Base-by-base conservation (phyloP, 1,140 invertebrate genomes). In the Arion vulgaris region DNA sequence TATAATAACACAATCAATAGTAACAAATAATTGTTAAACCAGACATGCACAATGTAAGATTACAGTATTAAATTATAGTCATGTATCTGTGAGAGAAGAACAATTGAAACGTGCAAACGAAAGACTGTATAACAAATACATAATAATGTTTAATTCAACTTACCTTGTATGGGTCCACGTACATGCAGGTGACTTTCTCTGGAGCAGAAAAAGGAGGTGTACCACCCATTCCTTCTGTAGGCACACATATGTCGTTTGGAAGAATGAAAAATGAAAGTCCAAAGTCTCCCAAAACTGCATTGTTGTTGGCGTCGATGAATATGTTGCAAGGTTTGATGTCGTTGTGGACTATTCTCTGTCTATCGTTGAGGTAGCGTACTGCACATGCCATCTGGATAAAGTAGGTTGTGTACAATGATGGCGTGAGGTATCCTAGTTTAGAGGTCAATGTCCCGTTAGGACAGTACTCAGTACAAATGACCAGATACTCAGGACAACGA, bases 381-480 rank as follows among this genome's bases (percentile, higher is more conserved):
- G 62, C 62, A 7, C n/a, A 66, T 66, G 62, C 62, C 62, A 66
- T 28, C n/a, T 66, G 62, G 28, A 28, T 2, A 23, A 66, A 66
- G 62, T 66, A 66, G 7, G 2, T 66, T 1, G 0, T 66, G 5
- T 28, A 32, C 62, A 32, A 66, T 15, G 7, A 2, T 66, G 28
- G 28, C 4, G 62, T 32, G 2, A 66, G 2, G 28, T 32, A 5
- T 23, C 11, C 32, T 4, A 66, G 28, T 32, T 28, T 32, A 28
- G 62, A 66, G 62, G 11, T 7, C 28, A 66, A 34, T 66, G 62
- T 66, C 28, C 62, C 62, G 28, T 66, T 66, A 28, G 62, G n/a
- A 66, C 62, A 66, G 62, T 66, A 66, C n/a, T 66, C 62, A 32
- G 62, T 66, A 66, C 62, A 66, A 28, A 66, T 66, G 62, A 66